These are phyloP conservation scores for Euclidia mi DNA, from an alignment of 2,888 invertebrate species.

Conservation along the genomic window DNA sequence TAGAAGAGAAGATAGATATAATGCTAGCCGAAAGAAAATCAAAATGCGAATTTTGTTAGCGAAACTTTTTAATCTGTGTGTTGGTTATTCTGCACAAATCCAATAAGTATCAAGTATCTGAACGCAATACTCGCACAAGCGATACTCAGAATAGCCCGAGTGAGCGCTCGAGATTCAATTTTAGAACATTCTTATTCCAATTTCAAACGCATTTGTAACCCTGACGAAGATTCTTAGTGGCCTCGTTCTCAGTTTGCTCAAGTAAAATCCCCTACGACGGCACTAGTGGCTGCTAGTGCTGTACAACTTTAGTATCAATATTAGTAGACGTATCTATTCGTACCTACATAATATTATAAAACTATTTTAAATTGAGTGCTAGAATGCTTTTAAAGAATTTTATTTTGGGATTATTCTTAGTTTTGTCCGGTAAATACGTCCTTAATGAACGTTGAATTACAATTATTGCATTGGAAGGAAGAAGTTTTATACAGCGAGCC, in stretches of 20 bases:
- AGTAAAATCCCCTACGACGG: conserved; percentile 38
- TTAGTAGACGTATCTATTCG: conserved; percentile 15
- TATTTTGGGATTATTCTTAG: no score
- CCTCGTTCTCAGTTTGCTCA: conserved; percentile 51
- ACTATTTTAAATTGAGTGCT: neutral
- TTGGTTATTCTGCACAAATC: conserved; percentile 16
- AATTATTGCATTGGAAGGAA: no score
- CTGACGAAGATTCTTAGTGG: conserved; percentile 41
- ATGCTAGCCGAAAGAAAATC: conserved; percentile 9
- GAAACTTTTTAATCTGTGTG: conserved; percentile 16
- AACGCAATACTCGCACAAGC: conserved; percentile 39
- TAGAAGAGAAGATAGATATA: no score
- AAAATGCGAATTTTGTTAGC: conserved; percentile 1
- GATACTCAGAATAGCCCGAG: conserved; percentile 27
- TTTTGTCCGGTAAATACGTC: no score
- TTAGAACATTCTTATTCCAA: conserved; percentile 53
- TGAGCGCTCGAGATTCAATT: conserved; percentile 52
- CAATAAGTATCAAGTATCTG: conserved; percentile 28
- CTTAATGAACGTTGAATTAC: no score
- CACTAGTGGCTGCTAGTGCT: conserved; percentile 33
- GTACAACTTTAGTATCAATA: conserved; percentile 29
- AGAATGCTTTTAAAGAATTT: no score
- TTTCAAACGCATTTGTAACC: conserved; percentile 49
- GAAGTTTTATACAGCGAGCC: no score
- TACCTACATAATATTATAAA: neutral